Base-by-base conservation (phyloP, 2,888 invertebrate genomes). In the Salticus scenicus region DNA sequence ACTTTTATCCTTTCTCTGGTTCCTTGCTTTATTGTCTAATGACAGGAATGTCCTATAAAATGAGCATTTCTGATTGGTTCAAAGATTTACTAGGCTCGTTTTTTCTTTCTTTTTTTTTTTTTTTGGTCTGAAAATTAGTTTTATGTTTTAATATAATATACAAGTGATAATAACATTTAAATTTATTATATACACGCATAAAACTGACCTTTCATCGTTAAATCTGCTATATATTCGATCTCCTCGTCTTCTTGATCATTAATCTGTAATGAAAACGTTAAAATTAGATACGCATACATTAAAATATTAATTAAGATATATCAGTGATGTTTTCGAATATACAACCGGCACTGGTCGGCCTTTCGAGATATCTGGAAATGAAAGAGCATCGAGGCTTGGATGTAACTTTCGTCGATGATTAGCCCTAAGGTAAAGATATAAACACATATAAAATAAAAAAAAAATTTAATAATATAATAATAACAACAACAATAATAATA, bases 301-400 rank as follows among this genome's bases (percentile, higher is more conserved):
- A 14, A 24, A 64, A 12, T 24, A 12, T 28, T 0, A 63, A 27
- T 7, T 63, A 27, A 17, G 8, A n/a, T 24, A 27, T 30, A 24
- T 42, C 2, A 47, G 27, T 31, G 24, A 33, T 8, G 1, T 4
- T 41, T 1, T 17, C 12, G 17, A 5, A 51, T 33, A 17, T 20
- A 28, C 57, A 69, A 81, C 81, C 31, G 81, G 83, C 66, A 47
- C 71, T 0, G 76, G 76, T 47, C 27, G n/a, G 0, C 76, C 76
- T 28, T 51, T 71, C 66, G 47, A 70, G 47, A 83, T 83, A 72
- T 83, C 83, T 17, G 83, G 76, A 66, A 76, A 83, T n/a, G 71
- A 14, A 14, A 76, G 71, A 37, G 30, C 41, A 0, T 83, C 67
- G 0, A 83, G 51, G 33, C 17, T 37, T 12, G 76, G 66, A 47